These are phyloP conservation scores for Drosophila quadrilineata DNA, from an alignment of 1,140 invertebrate genomes.

Conservation along the genomic window DNA sequence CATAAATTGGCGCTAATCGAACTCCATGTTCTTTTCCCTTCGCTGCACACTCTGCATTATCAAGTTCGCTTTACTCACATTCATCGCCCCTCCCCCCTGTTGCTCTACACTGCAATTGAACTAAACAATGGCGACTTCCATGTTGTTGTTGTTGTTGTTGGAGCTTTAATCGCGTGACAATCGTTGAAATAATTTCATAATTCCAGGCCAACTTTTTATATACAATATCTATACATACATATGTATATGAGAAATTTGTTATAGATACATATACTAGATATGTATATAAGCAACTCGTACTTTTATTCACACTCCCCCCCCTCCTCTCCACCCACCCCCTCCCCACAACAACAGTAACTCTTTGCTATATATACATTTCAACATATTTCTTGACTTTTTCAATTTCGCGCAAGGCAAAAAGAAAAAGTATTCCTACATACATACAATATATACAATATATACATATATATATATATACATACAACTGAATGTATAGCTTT, in stretches of 20 bases:
- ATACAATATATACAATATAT: too few species aligned
- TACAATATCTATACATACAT: background rate
- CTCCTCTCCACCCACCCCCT: background rate
- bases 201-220: too few species aligned
- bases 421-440: too few species aligned
- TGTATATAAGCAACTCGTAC: background rate
- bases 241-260: constrained; percentile 13
- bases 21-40: too few species aligned
- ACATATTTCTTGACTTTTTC: constrained; percentile 11
- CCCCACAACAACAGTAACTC: constrained; percentile 4
- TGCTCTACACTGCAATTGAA: too few species aligned
- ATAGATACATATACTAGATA: constrained; percentile 20
- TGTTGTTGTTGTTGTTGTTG: constrained; percentile 5
- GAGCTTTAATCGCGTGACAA: constrained; percentile 59
- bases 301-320: background rate
- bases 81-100: too few species aligned
- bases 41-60: too few species aligned
- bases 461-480: too few species aligned
- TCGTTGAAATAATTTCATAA: constrained; percentile 56
- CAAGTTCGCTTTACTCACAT: too few species aligned
- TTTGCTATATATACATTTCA: constrained; percentile 9
- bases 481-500: too few species aligned
- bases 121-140: background rate
- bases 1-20: too few species aligned
- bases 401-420: too few species aligned